Evolutionary conservation across 2,113 vertebrate genomes (phyloP), one percentile per base, ranked within the genome.

Genomic region (Amblyornis subalaris): DNA sequence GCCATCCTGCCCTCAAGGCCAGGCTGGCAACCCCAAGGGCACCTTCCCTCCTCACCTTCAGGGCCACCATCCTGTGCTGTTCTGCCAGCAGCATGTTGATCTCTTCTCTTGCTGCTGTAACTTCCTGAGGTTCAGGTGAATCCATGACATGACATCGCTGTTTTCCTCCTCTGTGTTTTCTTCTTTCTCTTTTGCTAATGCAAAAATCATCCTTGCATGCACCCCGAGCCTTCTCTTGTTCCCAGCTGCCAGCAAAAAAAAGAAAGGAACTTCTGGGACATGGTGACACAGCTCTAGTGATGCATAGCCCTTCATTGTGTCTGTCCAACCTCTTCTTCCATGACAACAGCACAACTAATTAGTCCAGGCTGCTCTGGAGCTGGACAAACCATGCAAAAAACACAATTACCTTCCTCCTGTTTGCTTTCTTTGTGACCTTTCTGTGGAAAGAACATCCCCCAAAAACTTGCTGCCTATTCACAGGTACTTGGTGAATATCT

Each of bases 81-180:
- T 98, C 97, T 1, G 80, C 94, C 60, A 98, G 80, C 45, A 98
- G 95, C 70, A 91, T 40, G 67, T 62, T 83, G 76, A 97, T 95
- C 84, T 98, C 97, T 69, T 98, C 96, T 84, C 96, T 96, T 17
- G 77, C 97, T 78, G 85, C 72, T 1, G 36, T 62, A 40, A 98
- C 96, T 70, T 98, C 94, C 0, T 74, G 97, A 2, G 94, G 96
- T 65, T 98, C 98, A 1, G 55, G 22, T 9, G 91, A 78, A 57
- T 91, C 94, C 33, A 8, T 35, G 20, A 89, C 33, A 8, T 35
- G 20, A 89, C 76, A 10, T 74, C 86, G 3, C 44, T 33, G 2
- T 67, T 61, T 23, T 81, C 65, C 38, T 94, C 70, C 20, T 87
- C 96, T 6, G 16, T 47, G 2, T 51, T 90, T 77, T 73, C 85